A percentile compares a stretch with the other conserved stretches of the same genome.
These are phyloP conservation scores for Silurus meridionalis DNA, from an alignment of 2,113 vertebrate species.

Conservation along the genomic window DNA sequence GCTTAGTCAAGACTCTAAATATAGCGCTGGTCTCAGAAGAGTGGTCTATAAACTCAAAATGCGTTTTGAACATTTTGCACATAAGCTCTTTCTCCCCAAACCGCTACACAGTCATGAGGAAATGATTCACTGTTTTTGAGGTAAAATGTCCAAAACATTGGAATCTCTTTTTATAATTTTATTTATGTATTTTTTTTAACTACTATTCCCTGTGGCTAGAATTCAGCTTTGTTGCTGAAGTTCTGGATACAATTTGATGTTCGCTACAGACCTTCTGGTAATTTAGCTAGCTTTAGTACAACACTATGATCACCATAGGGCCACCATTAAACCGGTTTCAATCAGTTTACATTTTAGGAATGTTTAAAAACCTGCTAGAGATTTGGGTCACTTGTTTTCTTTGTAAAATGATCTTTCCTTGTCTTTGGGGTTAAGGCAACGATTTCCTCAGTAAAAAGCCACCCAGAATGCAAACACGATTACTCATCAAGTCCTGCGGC, in stretches of 20 bases:
- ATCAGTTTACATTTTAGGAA: background rate
- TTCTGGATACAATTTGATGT: background rate
- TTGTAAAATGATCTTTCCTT: background rate
- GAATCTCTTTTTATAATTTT: conserved; percentile 2
- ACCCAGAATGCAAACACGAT: conserved; percentile 45
- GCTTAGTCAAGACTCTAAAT: conserved; percentile 67
- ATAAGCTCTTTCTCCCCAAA: conserved; percentile 47
- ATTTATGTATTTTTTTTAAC: conserved; percentile 27
- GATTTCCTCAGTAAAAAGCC: conserved; percentile 40
- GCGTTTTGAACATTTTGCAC: conserved; percentile 56
- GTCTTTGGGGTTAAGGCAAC: background rate
- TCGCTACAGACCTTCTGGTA: conserved; percentile 1
- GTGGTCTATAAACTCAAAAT: conserved; percentile 57
- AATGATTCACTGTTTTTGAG: conserved; percentile 55
- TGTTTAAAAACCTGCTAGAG: background rate
- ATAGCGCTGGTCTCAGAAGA: conserved; percentile 64
- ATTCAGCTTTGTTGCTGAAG: conserved; percentile 11
- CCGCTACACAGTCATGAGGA: conserved; percentile 28
- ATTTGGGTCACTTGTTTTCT: conserved; percentile 14
- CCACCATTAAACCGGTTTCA: background rate
- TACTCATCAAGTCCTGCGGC: conserved; percentile 49
- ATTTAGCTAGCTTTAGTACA: conserved; percentile 15
- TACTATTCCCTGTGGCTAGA: background rate
- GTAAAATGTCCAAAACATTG: conserved; percentile 46
- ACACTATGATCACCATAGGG: background rate